Base-by-base conservation (phyloP, 2,888 invertebrate genomes). In the Caenorhabditis imperialis region DNA sequence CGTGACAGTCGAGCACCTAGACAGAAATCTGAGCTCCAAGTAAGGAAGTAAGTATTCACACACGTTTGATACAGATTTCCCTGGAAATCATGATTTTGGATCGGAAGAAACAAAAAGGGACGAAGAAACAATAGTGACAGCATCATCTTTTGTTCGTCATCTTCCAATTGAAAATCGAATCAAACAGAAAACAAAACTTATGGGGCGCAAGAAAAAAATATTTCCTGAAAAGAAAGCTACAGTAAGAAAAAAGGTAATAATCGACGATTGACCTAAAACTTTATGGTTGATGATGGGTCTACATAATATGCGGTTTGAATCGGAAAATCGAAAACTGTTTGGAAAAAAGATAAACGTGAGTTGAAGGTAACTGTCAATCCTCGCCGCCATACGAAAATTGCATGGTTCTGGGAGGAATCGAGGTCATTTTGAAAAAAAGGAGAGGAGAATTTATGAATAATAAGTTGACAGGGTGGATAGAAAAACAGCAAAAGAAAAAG, bases 101-200 rank as follows among this genome's bases (percentile, higher is more conserved):
- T 30, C 7, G 10, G 10, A 30, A 6, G 10, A 30, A 7, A 30
- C 30, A 6, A 30, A 30, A 30, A 40, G 33, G 23, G 51, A 20
- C 20, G 16, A 27, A 47, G 23, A 63, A 40, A 63, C 10, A 62
- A 54, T 40, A 55, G 48, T 3, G 48, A 14, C 22, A 14, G 23
- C 58, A 69, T 69, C 69, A 53, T 53, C 33, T 53, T 58, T 67
- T 58, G 51, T 57, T 57, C 58, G 69, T 58, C 60, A 69, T 54
- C 69, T 69, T 58, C 35, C 47, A 53, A 33, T 50, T 47, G 6
- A 27, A 35, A 42, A 42, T 25, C n/a, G n/a, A 47, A 57, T 3
- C 20, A 57, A 35, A 8, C 30, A n/a, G 16, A 48, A 58, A 27
- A 27, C 27, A 22, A 27, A 18, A 20, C 27, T 27, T 16, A 37